These are phyloP conservation scores for Zosterops lateralis DNA, from an alignment of 2,113 vertebrate species.

Conservation along the genomic window DNA sequence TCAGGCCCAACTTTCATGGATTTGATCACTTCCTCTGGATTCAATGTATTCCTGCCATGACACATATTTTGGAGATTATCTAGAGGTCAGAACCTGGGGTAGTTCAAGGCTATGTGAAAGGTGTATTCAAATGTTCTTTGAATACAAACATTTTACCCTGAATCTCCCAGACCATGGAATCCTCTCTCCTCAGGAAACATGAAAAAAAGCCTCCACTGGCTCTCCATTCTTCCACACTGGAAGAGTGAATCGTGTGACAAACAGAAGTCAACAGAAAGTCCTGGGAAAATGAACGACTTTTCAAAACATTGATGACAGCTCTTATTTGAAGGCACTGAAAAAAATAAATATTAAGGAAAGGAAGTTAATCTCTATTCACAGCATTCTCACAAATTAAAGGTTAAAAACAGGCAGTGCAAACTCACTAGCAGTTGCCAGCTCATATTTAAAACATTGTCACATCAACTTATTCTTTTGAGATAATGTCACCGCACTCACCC, in stretches of 20 bases:
- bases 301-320: not conserved
- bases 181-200: not conserved
- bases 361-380: constrained; percentile 49
- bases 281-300: not conserved
- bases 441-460: constrained; percentile 57
- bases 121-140: not conserved
- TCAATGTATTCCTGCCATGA: not conserved
- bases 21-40: not conserved
- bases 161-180: not conserved
- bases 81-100: not conserved
- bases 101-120: not conserved
- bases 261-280: not conserved
- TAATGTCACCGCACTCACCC: constrained; percentile 32
- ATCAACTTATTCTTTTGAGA: constrained; percentile 51
- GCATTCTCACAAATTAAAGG: constrained; percentile 55
- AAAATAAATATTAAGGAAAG: constrained; percentile 44
- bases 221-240: not conserved
- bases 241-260: not conserved
- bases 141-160: not conserved
- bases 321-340: not conserved
- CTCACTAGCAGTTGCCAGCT: constrained; percentile 39
- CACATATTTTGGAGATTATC: not conserved
- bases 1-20: not conserved
- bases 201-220: not conserved
- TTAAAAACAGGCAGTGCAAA: constrained; percentile 16